phyloP scores from a whole-genome alignment of 2,888 invertebrate genomes.

The Galeruca laticollis region DNA sequence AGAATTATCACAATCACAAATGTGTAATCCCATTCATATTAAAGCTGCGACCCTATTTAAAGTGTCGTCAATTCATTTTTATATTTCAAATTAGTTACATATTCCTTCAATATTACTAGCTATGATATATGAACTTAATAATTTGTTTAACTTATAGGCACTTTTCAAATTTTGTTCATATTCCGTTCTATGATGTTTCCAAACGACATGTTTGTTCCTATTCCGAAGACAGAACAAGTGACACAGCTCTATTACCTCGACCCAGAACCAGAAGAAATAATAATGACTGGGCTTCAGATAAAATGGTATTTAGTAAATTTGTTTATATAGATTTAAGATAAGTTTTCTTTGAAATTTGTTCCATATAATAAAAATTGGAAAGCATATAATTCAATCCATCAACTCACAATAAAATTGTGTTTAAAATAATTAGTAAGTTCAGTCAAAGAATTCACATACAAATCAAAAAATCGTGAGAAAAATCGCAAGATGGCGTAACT shows the following conservation, averaged over 20 bases:
- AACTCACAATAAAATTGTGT: too few relatives aligned
- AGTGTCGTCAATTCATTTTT: too few relatives aligned
- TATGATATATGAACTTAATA: neutral
- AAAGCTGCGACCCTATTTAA: too few relatives aligned
- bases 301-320: conserved; percentile 23
- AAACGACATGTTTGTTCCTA: conserved; percentile 44
- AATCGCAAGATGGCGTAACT: too few relatives aligned
- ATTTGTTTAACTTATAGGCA: conserved; percentile 30
- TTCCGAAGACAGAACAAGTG: conserved; percentile 37
- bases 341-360: neutral
- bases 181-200: conserved; percentile 24
- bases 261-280: conserved; percentile 44
- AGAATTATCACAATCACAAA: too few relatives aligned
- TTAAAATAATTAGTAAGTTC: too few relatives aligned
- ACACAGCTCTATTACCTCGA: conserved; percentile 32
- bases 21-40: too few relatives aligned
- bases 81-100: too few relatives aligned
- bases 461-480: too few relatives aligned
- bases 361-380: too few relatives aligned
- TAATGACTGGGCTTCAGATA: conserved; percentile 28
- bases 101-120: neutral
- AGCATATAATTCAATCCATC: too few relatives aligned
- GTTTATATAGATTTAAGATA: neutral
- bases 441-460: too few relatives aligned
- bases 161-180: conserved; percentile 23